phyloP scores from a whole-genome alignment of 2,888 invertebrate genomes.

The Formica aserva region DNA sequence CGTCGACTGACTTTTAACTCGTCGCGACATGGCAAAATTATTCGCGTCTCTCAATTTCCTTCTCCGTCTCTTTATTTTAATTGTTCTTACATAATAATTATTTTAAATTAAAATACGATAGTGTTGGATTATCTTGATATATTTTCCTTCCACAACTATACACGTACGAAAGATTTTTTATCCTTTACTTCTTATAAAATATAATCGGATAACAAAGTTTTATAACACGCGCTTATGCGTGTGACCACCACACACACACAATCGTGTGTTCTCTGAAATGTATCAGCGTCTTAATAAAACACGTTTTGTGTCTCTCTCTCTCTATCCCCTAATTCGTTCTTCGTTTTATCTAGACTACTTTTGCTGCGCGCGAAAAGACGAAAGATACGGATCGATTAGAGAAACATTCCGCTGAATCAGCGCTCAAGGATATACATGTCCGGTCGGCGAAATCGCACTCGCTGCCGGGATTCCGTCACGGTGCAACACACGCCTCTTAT shows the following conservation, averaged over 20 bases:
- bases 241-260: no score
- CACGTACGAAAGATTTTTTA: no score
- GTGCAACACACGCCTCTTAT: conserved; percentile 62
- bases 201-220: neutral
- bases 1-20: neutral
- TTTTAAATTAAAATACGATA: neutral
- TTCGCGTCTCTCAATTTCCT: neutral
- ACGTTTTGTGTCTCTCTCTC: conserved; percentile 4
- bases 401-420: conserved; percentile 75
- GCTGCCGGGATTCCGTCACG: conserved; percentile 71
- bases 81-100: neutral
- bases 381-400: conserved; percentile 73
- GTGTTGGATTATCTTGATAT: neutral
- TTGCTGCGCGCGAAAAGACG: conserved; percentile 43
- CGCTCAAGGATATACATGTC: conserved; percentile 76
- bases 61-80: neutral
- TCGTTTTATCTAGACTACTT: conserved; percentile 28
- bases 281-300: conserved; percentile 13
- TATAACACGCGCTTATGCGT: neutral
- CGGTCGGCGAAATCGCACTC: conserved; percentile 72
- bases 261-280: neutral
- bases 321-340: conserved; percentile 26
- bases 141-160: neutral
- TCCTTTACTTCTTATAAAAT: neutral
- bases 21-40: neutral